Base-by-base conservation (phyloP, 2,888 invertebrate species). In the Galeopsomyia nigrocyanea region DNA sequence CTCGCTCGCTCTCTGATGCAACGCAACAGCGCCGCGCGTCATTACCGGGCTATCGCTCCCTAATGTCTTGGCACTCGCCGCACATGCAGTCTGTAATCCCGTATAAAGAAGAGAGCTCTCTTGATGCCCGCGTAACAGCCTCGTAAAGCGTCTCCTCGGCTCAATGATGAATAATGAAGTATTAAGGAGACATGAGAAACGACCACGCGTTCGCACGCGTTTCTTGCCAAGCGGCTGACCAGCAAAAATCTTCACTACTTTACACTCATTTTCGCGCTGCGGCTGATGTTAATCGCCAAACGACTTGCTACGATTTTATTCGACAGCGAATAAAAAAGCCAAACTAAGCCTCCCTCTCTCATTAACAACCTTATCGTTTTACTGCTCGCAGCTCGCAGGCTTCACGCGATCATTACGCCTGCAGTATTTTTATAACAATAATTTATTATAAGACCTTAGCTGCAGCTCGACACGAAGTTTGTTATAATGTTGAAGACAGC, bases 161-260 rank as follows among this genome's bases (percentile, higher is more conserved):
- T 66, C 69, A 74, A 70, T 70, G 73, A 74, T 74, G 73, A 74
- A 74, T 74, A 74, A 74, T 74, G 73, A 74, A 74, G 73, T 67
- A 74, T 74, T 70, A 74, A 74, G 63, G 73, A 74, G 73, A 74
- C 73, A 70, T 70, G 73, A 67, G 70, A 74, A 74, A 74, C 73
- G 73, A 69, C 61, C 69, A 60, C 39, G 71, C 65, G 39, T n/a
- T n/a, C n/a, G n/a, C n/a, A n/a, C n/a, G n/a, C n/a, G n/a, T n/a
- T n/a, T n/a, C n/a, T n/a, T n/a, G n/a, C n/a, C 62, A 31, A n/a
- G 21, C 22, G 10, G 49, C 62, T 55, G 55, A 21, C 19, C 2
- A 17, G 66, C 65, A 73, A 73, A 73, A 69, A 69, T 73, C 22
- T 56, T 56, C 26, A 16, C 47, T 39, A 10, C 13, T 26, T 67